These are phyloP conservation scores for Galleria mellonella DNA, from an alignment of 1,140 invertebrate genomes.

Conservation along the genomic window DNA sequence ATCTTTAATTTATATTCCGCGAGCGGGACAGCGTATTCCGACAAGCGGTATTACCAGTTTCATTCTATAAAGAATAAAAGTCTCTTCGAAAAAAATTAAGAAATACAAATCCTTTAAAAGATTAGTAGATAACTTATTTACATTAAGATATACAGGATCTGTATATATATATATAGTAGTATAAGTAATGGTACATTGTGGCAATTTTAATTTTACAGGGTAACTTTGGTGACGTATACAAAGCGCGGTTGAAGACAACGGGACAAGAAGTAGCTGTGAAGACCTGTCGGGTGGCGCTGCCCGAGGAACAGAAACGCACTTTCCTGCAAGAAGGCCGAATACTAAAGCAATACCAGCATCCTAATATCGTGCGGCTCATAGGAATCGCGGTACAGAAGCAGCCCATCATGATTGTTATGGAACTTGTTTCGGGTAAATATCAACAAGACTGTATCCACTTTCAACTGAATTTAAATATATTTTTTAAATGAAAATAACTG, in stretches of 20 bases:
- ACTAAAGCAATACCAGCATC: conserved; percentile 97
- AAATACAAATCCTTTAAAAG: no score
- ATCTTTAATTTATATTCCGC: no score
- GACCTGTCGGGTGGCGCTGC: conserved; percentile 93
- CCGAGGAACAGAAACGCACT: conserved; percentile 96
- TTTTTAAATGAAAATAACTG: no score
- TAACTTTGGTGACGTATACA: conserved; percentile 98
- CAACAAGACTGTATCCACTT: neutral
- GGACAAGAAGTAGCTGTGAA: conserved; percentile 95
- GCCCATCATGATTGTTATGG: conserved; percentile 99
- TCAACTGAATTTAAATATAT: neutral
- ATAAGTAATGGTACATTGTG: no score
- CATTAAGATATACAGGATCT: no score
- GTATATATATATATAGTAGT: no score
- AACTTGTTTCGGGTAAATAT: conserved; percentile 89
- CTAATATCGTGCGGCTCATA: conserved; percentile 96
- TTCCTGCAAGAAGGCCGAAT: conserved; percentile 97
- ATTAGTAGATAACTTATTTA: no score
- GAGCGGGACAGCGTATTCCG: no score
- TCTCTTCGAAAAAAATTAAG: no score
- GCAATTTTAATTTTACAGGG: conserved; percentile 77
- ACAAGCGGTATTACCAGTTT: no score
- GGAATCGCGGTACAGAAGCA: conserved; percentile 98
- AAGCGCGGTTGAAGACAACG: conserved; percentile 88
- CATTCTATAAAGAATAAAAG: no score